Evolutionary conservation across 2,797 vertebrate species (phyloP), one percentile per base, ranked within the genome.

Genomic region (Toxotes lorentzi): DNA sequence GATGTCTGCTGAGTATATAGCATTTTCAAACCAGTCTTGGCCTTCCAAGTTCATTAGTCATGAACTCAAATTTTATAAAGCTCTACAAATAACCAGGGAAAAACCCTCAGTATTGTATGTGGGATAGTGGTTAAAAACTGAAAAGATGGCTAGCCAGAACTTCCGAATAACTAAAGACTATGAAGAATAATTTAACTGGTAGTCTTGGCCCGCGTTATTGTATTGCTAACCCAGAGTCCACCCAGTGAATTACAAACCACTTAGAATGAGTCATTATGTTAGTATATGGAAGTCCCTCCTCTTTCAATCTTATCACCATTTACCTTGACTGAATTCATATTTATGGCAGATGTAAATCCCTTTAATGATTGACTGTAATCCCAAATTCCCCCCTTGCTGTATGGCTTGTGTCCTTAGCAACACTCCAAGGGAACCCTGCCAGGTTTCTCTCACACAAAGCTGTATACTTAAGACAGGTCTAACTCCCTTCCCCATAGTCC

Each of bases 1-100:
- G 95, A 93, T 83, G 90, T 88, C 93, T 95, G 96, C 96, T 67
- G 90, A 95, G 87, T 86, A 92, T 82, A 85, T 84, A 92, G 94
- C 95, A 94, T 93, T 95, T 94, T 76, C 50, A 81, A 88, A 67
- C n/a, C 67, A 75, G 67, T 68, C 14, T 81, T 93, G 94, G 91
- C 90, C 92, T 92, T 91, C 85, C 85, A 84, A 82, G 88, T 93
- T 88, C 62, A 90, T 92, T 90, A 84, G 79, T 86, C 81, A 86
- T 89, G 68, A 84, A 90, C 78, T 81, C 76, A 82, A 83, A 86
- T 75, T 66, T 62, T 78, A 81, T 77, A 47, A 82, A 38, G 50
- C 19, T 83, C 84, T 70, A 50, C 58, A 89, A 91, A 87, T 79
- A 86, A 77, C 64, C 45, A 61, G 82, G 85, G 82, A 75, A 89